A percentile compares a stretch with the other conserved stretches of the same genome.
Conservation (phyloP, 2,113 vertebrate species). For the Oreocharis arfaki region DNA sequence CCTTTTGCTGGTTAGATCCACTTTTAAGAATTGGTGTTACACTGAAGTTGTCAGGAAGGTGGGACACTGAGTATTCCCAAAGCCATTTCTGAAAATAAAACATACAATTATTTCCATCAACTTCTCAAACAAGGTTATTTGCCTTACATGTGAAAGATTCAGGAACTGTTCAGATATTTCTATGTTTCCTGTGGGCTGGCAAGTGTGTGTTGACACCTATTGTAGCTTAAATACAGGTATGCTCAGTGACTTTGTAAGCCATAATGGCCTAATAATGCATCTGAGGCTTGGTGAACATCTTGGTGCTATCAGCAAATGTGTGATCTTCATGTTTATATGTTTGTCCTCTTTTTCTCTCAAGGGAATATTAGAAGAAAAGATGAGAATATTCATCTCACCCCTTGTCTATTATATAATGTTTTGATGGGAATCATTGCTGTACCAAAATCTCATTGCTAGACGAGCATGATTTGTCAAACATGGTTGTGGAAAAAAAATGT, state of each 20-base stretch:
- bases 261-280: neutral
- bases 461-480: neutral
- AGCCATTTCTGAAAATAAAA: neutral
- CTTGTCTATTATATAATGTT: neutral
- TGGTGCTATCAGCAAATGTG: neutral
- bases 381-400: neutral
- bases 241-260: neutral
- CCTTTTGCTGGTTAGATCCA: neutral
- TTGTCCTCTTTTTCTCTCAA: neutral
- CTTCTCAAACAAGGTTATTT: neutral
- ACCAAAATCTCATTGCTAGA: neutral
- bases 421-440: neutral
- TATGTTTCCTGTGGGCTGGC: neutral
- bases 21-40: neutral
- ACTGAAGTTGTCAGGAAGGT: neutral
- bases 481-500: accelerated
- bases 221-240: neutral
- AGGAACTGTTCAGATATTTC: neutral
- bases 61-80: neutral
- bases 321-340: neutral
- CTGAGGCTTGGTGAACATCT: neutral
- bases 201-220: neutral
- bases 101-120: neutral
- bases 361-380: neutral
- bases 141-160: neutral